These are phyloP conservation scores for Caenorhabditis sinica DNA, from an alignment of 2,888 invertebrate species.

Conservation along the genomic window DNA sequence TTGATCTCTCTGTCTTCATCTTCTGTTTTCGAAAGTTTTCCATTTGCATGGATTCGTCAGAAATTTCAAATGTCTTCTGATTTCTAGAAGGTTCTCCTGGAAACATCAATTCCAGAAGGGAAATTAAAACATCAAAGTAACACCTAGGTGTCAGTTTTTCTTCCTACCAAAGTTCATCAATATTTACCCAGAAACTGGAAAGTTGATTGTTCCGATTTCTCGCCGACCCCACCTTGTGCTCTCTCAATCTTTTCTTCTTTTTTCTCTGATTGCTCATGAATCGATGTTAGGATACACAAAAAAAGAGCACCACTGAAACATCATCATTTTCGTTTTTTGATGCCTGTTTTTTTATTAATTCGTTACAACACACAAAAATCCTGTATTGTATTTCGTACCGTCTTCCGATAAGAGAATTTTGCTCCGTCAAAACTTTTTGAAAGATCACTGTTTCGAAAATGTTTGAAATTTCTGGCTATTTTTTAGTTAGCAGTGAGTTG, in stretches of 20 bases:
- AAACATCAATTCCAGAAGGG: not conserved
- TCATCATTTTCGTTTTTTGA: conserved; percentile 6
- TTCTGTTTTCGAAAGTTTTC: not conserved
- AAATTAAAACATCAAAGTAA: conserved; percentile 31
- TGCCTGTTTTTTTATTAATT: not conserved
- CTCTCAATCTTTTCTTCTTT: not conserved
- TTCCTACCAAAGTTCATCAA: not conserved
- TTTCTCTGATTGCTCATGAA: conserved; percentile 40
- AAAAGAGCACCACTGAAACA: conserved; percentile 5
- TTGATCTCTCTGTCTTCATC: conserved; percentile 5
- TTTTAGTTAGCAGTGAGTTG: too few species aligned
- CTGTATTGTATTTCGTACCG: too few species aligned
- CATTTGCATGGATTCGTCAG: not conserved
- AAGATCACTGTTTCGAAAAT: not conserved
- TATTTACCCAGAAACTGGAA: conserved; percentile 47
- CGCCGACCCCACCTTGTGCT: not conserved
- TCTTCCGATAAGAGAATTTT: too few species aligned
- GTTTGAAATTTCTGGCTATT: too few species aligned
- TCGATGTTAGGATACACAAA: conserved; percentile 27
- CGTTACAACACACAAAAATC: too few species aligned
- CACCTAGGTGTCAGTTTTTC: not conserved
- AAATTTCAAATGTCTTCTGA: not conserved
- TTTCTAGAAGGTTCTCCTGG: not conserved
- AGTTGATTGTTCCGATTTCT: conserved; percentile 36
- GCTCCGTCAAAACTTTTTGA: not conserved